A percentile compares a stretch with the other conserved stretches of the same genome.
Conservation (phyloP, 2,797 vertebrate genomes). For the Microctenopoma stevenorrisi region DNA sequence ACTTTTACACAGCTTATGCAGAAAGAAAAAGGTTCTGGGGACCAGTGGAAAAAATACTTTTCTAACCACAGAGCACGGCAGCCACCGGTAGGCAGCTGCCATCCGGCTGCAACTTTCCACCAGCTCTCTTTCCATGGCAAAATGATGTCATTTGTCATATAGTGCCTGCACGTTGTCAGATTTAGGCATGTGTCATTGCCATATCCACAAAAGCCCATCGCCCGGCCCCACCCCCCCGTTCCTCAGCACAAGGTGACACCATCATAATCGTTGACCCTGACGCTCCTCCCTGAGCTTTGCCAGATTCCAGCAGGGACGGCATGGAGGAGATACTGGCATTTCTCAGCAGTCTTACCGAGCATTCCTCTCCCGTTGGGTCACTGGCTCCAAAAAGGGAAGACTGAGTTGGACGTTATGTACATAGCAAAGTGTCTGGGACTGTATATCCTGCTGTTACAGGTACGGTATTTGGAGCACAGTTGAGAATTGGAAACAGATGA, state of each 20-base stretch:
- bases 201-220: not conserved
- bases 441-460: slow-evolving; percentile 38
- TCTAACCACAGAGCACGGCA: slow-evolving; percentile 81
- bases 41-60: slow-evolving; percentile 82
- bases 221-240: not conserved
- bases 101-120: slow-evolving; percentile 75
- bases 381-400: slow-evolving; percentile 30
- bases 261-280: slow-evolving; percentile 61
- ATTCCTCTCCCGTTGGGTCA: slow-evolving; percentile 70
- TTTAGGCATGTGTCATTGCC: slow-evolving; percentile 37
- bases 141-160: slow-evolving; percentile 84
- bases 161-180: slow-evolving; percentile 56
- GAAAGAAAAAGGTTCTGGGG: slow-evolving; percentile 71
- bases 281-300: slow-evolving; percentile 45
- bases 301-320: slow-evolving; percentile 54
- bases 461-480: slow-evolving; percentile 23
- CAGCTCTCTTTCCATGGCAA: slow-evolving; percentile 79
- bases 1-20: slow-evolving; percentile 69
- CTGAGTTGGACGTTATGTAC: slow-evolving; percentile 30
- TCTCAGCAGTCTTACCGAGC: slow-evolving; percentile 52
- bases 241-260: slow-evolving; percentile 32
- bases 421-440: slow-evolving; percentile 25
- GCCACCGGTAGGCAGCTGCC: slow-evolving; percentile 74
- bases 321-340: slow-evolving; percentile 66
- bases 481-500: slow-evolving; percentile 58